Base-by-base conservation (phyloP, 2,797 vertebrate genomes). In the Cetoscarus ocellatus region DNA sequence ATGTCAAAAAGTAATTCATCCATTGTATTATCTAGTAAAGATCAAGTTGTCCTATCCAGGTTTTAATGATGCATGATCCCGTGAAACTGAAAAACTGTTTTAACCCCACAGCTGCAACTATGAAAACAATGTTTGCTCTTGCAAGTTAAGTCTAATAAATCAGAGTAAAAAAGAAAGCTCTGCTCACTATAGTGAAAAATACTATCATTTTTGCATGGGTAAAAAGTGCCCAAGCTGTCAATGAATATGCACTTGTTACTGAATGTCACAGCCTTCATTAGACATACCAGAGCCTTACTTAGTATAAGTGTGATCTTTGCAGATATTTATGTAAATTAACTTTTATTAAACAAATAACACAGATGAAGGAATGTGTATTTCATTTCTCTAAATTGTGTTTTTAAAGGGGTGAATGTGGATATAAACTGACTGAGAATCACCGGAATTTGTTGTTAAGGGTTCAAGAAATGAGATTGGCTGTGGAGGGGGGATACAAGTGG, bases 301-400 rank as follows among this genome's bases (percentile, higher is more conserved):
- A 72, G 61, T 76, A 56, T 64, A 73, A 82, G 71, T 81, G 69
- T 88, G 70, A 61, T 59, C 75, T 82, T 82, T 89, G 63, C 85
- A 81, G 61, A 83, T 81, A 79, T 85, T 34, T 51, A 61, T 89
- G 78, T 87, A 74, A 69, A 83, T 77, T 85, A 78, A 68, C 52
- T 86, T 90, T 76, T 85, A 92, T 90, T 87, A 86, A 93, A 91
- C 73, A 87, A 78, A 90, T 86, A 60, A 82, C 67, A 87, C 81
- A 78, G 65, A 85, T 83, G 60, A 86, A 87, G 61, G 63, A 75
- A 70, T 73, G 79, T 83, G 82, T 80, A 78, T 89, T 86, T 86
- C 79, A 67, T 89, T 87, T 85, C 86, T 67, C 61, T 76, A 75
- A 73, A 71, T 67, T 69, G 40, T 72, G 19, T 75, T 67, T 75